Conservation (phyloP, 1,140 invertebrate species). For the Pachyrhynchus sulphureomaculatus region DNA sequence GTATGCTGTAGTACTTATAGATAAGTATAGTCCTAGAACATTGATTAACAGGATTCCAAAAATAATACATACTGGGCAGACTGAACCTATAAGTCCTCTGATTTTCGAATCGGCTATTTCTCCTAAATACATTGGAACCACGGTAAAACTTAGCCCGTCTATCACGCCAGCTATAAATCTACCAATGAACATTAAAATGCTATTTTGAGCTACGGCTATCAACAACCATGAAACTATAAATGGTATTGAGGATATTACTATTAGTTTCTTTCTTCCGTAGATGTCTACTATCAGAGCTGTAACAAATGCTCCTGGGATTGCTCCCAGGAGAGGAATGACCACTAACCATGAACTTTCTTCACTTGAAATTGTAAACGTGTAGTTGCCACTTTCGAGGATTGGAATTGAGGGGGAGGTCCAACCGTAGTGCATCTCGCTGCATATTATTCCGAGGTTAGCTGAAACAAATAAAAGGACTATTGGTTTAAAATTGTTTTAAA, state of each 20-base stretch:
- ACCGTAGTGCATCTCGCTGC: conserved; percentile 43
- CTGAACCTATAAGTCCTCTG: conserved; percentile 57
- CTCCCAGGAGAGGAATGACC: conserved; percentile 62
- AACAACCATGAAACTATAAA: conserved; percentile 66
- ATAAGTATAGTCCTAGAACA: conserved; percentile 61
- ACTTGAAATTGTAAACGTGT: conserved; percentile 43
- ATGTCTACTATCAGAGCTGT: conserved; percentile 57
- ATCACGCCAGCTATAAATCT: conserved; percentile 62
- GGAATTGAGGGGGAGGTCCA: conserved; percentile 45
- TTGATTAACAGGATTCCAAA: conserved; percentile 69
- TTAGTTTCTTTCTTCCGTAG: conserved; percentile 62
- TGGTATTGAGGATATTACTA: conserved; percentile 58
- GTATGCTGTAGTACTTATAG: conserved; percentile 57
- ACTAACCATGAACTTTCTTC: conserved; percentile 61
- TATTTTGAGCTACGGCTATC: conserved; percentile 57
- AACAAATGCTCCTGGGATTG: conserved; percentile 59
- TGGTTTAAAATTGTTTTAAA: neutral
- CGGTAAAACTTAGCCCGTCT: conserved; percentile 63
- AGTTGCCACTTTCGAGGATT: conserved; percentile 30
- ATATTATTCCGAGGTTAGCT: conserved; percentile 38
- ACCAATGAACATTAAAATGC: conserved; percentile 45
- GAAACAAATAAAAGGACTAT: neutral
- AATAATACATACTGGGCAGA: conserved; percentile 44
- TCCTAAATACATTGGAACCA: conserved; percentile 63
- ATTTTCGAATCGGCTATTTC: conserved; percentile 67